These are phyloP conservation scores for Tenualosa thibaudeaui DNA, from an alignment of 2,797 vertebrate genomes.

Conservation along the genomic window DNA sequence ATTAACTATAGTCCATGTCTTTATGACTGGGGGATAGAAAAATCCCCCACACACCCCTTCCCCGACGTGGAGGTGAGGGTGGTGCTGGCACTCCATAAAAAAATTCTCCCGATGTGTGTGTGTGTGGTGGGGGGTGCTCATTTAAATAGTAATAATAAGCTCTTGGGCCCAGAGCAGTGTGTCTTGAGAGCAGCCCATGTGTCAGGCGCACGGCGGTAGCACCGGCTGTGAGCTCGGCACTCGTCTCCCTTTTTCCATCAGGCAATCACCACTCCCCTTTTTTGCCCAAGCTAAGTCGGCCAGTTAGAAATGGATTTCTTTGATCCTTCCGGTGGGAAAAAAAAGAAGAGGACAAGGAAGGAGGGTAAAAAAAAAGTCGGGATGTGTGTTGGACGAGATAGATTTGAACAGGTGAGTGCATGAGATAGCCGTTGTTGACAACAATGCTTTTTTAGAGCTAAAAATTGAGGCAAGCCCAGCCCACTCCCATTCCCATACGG, in stretches of 20 bases:
- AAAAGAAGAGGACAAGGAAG: neutral
- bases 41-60: neutral
- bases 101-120: neutral
- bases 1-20: slow-evolving; percentile 27
- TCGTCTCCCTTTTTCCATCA: neutral
- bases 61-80: neutral
- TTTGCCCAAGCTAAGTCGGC: slow-evolving; percentile 44
- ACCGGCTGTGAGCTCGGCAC: neutral
- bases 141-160: slow-evolving; percentile 22
- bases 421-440: slow-evolving; percentile 64
- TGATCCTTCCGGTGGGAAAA: slow-evolving; percentile 51
- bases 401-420: slow-evolving; percentile 64
- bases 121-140: neutral
- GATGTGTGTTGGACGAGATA: slow-evolving; percentile 58
- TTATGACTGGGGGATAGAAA: slow-evolving; percentile 21
- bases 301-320: slow-evolving; percentile 56
- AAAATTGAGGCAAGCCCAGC: slow-evolving; percentile 28
- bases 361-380: slow-evolving; percentile 40
- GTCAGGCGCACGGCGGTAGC: neutral
- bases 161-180: neutral
- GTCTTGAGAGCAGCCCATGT: neutral
- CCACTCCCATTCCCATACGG: neutral
- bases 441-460: slow-evolving; percentile 49
- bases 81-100: slow-evolving; percentile 16
- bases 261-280: slow-evolving; percentile 27